Base-by-base conservation (phyloP, 2,888 invertebrate species). In the Tanytarsus gracilentus region DNA sequence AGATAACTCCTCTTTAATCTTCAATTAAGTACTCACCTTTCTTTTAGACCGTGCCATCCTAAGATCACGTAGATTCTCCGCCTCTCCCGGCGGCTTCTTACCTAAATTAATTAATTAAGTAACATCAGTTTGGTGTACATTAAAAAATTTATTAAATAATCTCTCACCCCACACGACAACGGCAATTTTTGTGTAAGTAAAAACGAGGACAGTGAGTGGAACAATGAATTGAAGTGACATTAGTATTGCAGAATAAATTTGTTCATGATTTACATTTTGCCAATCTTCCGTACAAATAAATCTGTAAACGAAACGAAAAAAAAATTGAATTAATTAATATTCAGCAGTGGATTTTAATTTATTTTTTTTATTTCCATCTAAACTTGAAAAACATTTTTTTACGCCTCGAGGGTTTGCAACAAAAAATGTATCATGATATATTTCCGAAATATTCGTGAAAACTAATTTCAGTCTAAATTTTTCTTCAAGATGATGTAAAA, bases 151-250 rank as follows among this genome's bases (percentile, higher is more conserved):
- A 25, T 25, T 39, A 16, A 30, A n/a, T n/a, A n/a, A n/a, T n/a
- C n/a, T n/a, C 27, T 48, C 23, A 21, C 89, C 89, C 90, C 92
- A 92, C 48, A 94, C 89, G 11, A 87, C 85, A 52, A 86, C 78
- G 0, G 87, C 92, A 63, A 94, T 94, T 65, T 88, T 81, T 1
- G 85, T 83, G 70, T 94, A 94, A 0, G 93, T 91, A 70, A 86
- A 88, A 61, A 91, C 77, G 14, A 94, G 79, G 39, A 90, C 89
- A 23, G 79, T 71, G 63, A 92, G 76, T 0, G 94, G 94, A 64
- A 93, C 77, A 63, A 88, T 79, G 71, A 92, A 94, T 73, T 94
- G 94, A 53, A 93, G 78, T 40, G 84, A 78, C 74, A 92, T 79
- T 63, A 94, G 75, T 0, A 85, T 82, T 67, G 85, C 80, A 1